These are phyloP conservation scores for Neosalanx taihuensis DNA, from an alignment of 2,797 vertebrate genomes.

Conservation along the genomic window DNA sequence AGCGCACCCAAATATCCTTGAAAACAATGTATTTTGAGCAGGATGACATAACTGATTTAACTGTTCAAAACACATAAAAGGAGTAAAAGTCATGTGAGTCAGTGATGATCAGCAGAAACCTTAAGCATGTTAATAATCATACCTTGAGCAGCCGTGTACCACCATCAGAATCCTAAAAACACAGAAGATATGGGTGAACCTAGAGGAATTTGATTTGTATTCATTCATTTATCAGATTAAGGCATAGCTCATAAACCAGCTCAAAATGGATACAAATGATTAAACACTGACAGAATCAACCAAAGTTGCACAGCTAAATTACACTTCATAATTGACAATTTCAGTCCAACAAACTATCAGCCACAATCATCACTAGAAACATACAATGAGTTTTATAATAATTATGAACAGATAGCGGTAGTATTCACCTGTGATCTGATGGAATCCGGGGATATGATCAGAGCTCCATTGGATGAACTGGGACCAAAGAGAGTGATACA, in stretches of 20 bases:
- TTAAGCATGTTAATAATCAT: constrained; percentile 16
- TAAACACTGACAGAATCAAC: not conserved
- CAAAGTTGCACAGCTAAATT: not conserved
- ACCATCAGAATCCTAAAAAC: constrained; percentile 38
- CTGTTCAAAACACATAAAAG: no score
- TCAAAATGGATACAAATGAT: not conserved
- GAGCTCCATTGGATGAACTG: constrained; percentile 36
- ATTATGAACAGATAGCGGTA: not conserved
- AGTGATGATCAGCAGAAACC: no score
- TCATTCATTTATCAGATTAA: no score
- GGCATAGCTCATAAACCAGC: no score
- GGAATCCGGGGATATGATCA: constrained; percentile 43
- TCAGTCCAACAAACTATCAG: not conserved
- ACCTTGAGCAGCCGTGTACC: constrained; percentile 51
- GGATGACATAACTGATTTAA: no score
- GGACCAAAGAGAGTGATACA: constrained; percentile 46
- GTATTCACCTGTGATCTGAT: constrained; percentile 45
- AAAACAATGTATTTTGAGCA: no score
- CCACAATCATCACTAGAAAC: not conserved
- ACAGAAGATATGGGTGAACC: not conserved
- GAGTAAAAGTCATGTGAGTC: no score
- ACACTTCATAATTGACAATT: not conserved
- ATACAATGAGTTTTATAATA: not conserved
- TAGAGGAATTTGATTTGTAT: no score
- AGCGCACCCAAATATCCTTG: no score